A percentile compares a stretch with the other conserved stretches of the same genome.
These are phyloP conservation scores for Gastrophryne carolinensis DNA, from an alignment of 2,797 vertebrate species.

Conservation along the genomic window DNA sequence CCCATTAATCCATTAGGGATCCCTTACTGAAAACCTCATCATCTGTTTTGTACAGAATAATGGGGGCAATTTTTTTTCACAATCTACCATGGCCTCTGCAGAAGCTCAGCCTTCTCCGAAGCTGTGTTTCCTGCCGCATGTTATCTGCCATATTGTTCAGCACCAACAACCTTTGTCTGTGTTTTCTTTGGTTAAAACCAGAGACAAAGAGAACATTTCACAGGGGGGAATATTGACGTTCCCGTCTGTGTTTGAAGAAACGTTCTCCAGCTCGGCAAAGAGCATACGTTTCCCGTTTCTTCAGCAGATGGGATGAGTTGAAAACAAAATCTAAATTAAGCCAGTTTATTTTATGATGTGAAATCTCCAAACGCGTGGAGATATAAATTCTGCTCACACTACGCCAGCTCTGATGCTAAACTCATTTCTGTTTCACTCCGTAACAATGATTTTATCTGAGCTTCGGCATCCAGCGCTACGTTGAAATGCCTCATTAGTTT, in stretches of 20 bases:
- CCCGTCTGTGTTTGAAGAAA: slow-evolving; percentile 22
- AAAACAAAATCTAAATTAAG: slow-evolving; percentile 34
- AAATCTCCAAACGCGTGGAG: not conserved
- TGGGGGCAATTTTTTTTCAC: too few relatives aligned
- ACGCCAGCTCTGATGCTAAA: slow-evolving; percentile 7
- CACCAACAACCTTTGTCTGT: not conserved
- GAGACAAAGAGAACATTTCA: slow-evolving; percentile 31
- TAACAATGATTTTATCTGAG: slow-evolving; percentile 49
- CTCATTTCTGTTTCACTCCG: slow-evolving; percentile 7
- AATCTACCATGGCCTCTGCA: too few relatives aligned
- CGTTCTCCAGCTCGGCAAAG: not conserved
- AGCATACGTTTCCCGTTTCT: slow-evolving; percentile 5
- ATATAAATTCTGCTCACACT: not conserved
- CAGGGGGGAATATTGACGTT: slow-evolving; percentile 23
- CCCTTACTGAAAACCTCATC: too few relatives aligned
- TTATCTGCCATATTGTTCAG: not conserved
- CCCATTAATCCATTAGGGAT: too few relatives aligned
- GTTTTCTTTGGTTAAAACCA: not conserved
- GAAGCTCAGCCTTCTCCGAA: too few relatives aligned
- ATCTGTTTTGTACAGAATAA: too few relatives aligned
- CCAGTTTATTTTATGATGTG: slow-evolving; percentile 36
- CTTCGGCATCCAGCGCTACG: slow-evolving; percentile 15
- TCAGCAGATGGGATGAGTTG: slow-evolving; percentile 20
- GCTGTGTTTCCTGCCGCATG: not conserved
- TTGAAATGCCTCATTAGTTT: slow-evolving; percentile 49